Evolutionary conservation across 2,113 vertebrate genomes (phyloP).

Genomic region (Apteryx owenii): DNA sequence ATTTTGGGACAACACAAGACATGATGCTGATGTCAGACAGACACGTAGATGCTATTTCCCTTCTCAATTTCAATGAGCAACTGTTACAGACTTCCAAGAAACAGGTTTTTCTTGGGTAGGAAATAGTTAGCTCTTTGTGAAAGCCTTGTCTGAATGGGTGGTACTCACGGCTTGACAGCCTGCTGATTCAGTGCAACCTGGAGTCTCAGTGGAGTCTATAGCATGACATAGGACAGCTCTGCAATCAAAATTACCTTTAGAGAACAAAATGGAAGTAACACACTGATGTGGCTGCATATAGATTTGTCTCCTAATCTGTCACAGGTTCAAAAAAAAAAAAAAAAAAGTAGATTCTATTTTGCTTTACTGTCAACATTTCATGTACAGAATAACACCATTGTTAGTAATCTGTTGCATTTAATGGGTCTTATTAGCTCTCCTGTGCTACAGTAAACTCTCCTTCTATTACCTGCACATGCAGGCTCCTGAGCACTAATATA

Average conservation of each 20-base stretch:
- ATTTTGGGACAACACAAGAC: background rate
- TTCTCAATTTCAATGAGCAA: background rate
- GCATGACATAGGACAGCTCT: background rate
- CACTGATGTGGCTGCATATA: slow-evolving; percentile 2
- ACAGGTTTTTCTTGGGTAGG: background rate
- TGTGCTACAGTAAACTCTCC: background rate
- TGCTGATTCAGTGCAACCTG: slow-evolving; percentile 44
- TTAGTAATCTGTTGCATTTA: background rate
- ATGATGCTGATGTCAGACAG: background rate
- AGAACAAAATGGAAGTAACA: slow-evolving; percentile 38
- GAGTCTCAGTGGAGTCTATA: slow-evolving; percentile 18
- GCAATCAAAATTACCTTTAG: slow-evolving; percentile 32
- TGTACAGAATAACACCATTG: background rate
- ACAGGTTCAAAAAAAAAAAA: slow-evolving; percentile 38
- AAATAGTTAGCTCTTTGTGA: slow-evolving; percentile 6
- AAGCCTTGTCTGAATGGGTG: slow-evolving; percentile 45
- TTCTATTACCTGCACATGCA: background rate
- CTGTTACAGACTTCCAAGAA: background rate
- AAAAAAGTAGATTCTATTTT: slow-evolving; percentile 15
- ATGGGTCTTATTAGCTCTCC: background rate
- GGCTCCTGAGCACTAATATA: background rate
- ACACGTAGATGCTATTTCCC: background rate
- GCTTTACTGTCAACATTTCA: slow-evolving; percentile 4
- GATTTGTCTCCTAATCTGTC: slow-evolving; percentile 32
- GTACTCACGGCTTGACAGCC: slow-evolving; percentile 35